Evolutionary conservation across 2,888 invertebrate species (phyloP).

Genomic region (Augochlorella aurata): DNA sequence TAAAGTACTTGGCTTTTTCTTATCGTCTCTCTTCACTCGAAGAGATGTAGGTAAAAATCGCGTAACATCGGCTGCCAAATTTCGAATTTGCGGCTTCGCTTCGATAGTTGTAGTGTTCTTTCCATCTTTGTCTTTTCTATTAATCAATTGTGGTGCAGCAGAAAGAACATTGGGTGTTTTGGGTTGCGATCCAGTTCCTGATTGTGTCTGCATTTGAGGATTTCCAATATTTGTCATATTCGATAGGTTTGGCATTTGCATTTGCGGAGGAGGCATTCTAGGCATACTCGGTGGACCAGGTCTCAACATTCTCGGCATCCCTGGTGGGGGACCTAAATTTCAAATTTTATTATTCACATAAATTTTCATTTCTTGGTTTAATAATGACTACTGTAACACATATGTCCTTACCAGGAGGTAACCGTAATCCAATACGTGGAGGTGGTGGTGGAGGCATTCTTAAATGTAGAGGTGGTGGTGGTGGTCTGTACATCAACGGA

Average conservation of each 20-base stretch:
- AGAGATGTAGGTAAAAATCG: slow-evolving; percentile 96
- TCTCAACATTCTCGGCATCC: slow-evolving; percentile 85
- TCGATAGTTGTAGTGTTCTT: slow-evolving; percentile 92
- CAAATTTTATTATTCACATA: slow-evolving; percentile 63
- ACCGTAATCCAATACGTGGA: slow-evolving; percentile 82
- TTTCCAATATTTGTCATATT: slow-evolving; percentile 72
- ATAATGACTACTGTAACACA: not conserved
- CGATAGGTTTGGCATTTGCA: slow-evolving; percentile 76
- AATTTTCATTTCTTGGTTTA: not conserved
- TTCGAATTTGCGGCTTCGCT: slow-evolving; percentile 98
- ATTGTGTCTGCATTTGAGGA: slow-evolving; percentile 71
- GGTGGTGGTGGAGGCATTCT: slow-evolving; percentile 83
- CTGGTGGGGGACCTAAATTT: slow-evolving; percentile 85
- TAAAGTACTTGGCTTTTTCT: slow-evolving; percentile 83
- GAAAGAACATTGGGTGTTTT: slow-evolving; percentile 88
- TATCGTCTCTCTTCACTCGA: slow-evolving; percentile 94
- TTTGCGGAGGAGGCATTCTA: slow-evolving; percentile 84
- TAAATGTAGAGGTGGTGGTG: slow-evolving; percentile 82
- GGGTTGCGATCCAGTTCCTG: slow-evolving; percentile 74
- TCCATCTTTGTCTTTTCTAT: slow-evolving; percentile 86
- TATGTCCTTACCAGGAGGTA: slow-evolving; percentile 82
- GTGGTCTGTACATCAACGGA: slow-evolving; percentile 84
- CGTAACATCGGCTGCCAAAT: slow-evolving; percentile 96
- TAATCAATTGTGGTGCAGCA: slow-evolving; percentile 92
- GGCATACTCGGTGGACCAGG: slow-evolving; percentile 86